Conservation (phyloP, 2,113 vertebrate genomes). For the Trichechus manatus region DNA sequence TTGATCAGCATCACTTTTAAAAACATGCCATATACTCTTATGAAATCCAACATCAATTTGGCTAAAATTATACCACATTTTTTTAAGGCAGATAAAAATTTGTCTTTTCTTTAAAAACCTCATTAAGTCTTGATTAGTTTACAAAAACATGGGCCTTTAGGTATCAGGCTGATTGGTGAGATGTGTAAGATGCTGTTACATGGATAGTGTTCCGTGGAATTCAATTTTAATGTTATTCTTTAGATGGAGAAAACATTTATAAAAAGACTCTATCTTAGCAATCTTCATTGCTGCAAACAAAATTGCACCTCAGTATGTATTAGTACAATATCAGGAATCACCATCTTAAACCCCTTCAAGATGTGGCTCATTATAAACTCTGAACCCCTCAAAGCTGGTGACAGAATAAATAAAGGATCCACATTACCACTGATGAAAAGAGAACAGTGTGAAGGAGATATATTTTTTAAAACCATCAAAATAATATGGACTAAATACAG, state of each 20-base stretch:
- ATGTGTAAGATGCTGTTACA: not conserved
- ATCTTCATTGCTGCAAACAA: conserved; percentile 51
- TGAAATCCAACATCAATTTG: conserved; percentile 42
- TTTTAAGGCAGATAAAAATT: conserved; percentile 42
- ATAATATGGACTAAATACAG: not conserved
- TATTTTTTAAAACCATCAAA: conserved; percentile 13
- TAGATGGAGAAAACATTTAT: conserved; percentile 51
- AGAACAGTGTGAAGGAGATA: not conserved
- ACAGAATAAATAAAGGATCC: conserved; percentile 11
- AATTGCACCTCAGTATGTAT: conserved; percentile 20
- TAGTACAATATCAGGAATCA: conserved; percentile 32
- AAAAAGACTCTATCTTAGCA: conserved; percentile 57
- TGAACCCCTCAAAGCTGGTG: not conserved
- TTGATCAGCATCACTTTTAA: conserved; percentile 50
- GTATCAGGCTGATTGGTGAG: conserved; percentile 32
- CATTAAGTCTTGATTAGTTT: conserved; percentile 69
- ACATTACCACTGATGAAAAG: not conserved
- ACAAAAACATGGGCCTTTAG: conserved; percentile 54
- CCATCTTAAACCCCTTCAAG: conserved; percentile 66
- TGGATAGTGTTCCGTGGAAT: not conserved
- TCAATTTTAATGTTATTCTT: conserved; percentile 40
- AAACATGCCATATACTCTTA: conserved; percentile 12
- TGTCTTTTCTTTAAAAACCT: conserved; percentile 59
- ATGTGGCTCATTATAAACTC: conserved; percentile 25
- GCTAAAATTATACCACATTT: conserved; percentile 15